Conservation (phyloP, 1,140 invertebrate species). For the Thaumatotibia leucotreta region DNA sequence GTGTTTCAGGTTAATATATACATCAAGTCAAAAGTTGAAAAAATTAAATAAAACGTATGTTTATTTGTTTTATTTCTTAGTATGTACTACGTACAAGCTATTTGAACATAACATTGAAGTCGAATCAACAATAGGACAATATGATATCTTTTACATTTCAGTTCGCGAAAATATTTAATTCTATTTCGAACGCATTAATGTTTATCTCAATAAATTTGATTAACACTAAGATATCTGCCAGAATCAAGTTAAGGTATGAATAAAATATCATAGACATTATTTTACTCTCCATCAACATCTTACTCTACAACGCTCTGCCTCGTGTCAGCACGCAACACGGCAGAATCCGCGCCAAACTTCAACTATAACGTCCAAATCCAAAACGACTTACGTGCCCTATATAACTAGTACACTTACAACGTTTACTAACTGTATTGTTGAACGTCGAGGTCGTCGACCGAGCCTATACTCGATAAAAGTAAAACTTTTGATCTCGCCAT, state of each 20-base stretch:
- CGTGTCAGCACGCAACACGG: conserved; percentile 28
- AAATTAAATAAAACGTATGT: too few species aligned
- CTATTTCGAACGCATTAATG: too few species aligned
- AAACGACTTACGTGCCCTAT: not conserved
- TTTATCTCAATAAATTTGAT: too few species aligned
- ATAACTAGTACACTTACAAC: not conserved
- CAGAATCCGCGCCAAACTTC: conserved; percentile 49
- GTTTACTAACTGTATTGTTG: not conserved
- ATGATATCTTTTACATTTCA: too few species aligned
- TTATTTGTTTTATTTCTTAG: too few species aligned
- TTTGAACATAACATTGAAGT: too few species aligned
- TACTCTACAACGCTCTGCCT: not conserved
- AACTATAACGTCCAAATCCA: not conserved
- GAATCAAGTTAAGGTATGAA: not conserved
- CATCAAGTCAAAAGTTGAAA: too few species aligned
- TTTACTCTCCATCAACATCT: not conserved
- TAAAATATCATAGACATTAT: not conserved
- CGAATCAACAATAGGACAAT: too few species aligned
- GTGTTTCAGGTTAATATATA: too few species aligned
- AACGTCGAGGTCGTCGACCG: conserved; percentile 41
- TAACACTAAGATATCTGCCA: too few species aligned
- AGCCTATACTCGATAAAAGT: conserved; percentile 59
- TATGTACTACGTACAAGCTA: too few species aligned
- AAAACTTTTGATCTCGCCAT: conserved; percentile 57
- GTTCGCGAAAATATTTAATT: too few species aligned